phyloP scores from a whole-genome alignment of 30 jellyfish, hydroid and myxozoan genomes.

The Nemopilema nomurai region DNA sequence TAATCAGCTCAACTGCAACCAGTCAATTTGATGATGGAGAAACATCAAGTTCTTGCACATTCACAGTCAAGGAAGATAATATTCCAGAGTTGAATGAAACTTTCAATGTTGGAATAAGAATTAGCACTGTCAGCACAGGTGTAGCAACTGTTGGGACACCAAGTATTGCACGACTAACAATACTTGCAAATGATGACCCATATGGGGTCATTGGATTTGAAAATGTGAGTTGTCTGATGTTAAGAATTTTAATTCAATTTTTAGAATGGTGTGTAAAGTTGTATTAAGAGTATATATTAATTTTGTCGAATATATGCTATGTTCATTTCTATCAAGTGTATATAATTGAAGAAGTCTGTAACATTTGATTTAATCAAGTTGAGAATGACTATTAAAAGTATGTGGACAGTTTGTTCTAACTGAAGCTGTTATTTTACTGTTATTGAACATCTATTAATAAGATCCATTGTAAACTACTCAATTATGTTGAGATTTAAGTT shows the following conservation, averaged over 20 bases:
- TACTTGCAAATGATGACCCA: slow-evolving; percentile 93
- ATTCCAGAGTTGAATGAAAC: slow-evolving; percentile 88
- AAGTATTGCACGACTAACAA: slow-evolving; percentile 57
- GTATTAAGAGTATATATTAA: not conserved
- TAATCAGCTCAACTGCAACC: slow-evolving; percentile 18
- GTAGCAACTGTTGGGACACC: slow-evolving; percentile 49
- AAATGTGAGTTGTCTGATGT: slow-evolving; percentile 12
- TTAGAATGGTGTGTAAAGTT: too few species aligned
- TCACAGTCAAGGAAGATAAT: slow-evolving; percentile 69
- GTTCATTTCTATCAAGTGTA: too few species aligned
- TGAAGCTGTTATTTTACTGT: too few species aligned
- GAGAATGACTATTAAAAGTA: too few species aligned
- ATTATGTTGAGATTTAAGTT: too few species aligned
- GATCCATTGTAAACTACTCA: too few species aligned
- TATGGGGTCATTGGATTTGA: slow-evolving; percentile 83
- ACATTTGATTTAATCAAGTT: too few species aligned
- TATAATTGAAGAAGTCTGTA: too few species aligned
- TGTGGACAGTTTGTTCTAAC: too few species aligned
- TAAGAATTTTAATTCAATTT: too few species aligned
- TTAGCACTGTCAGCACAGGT: slow-evolving; percentile 25
- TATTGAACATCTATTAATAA: too few species aligned
- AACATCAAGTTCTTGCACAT: slow-evolving; percentile 50
- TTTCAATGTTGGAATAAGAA: slow-evolving; percentile 42
- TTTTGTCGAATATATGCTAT: not conserved
- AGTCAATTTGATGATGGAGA: slow-evolving; percentile 40